phyloP scores from a whole-genome alignment of 2,888 invertebrate species.

The Silvanus unidentatus region DNA sequence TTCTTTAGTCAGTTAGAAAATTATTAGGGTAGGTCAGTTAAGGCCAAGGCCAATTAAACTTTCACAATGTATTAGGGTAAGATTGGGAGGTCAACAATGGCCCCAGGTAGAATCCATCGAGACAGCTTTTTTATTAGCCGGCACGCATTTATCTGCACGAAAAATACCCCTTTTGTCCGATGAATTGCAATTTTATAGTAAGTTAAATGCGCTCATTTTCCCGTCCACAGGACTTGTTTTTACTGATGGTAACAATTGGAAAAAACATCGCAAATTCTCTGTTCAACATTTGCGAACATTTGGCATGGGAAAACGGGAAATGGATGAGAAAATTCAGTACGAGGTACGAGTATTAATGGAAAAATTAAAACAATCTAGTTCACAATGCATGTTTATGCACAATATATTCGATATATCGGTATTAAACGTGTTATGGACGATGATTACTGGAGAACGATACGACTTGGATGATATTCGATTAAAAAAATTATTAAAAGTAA shows the following conservation, averaged over 20 bases:
- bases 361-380: constrained; percentile 39
- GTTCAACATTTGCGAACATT: constrained; percentile 58
- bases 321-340: constrained; percentile 55
- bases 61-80: no score
- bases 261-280: constrained; percentile 60
- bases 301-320: constrained; percentile 57
- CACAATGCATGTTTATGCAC: constrained; percentile 43
- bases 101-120: no score
- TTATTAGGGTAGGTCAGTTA: neutral
- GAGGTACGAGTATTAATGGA: constrained; percentile 53
- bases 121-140: no score
- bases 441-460: constrained; percentile 63
- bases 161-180: no score
- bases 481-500: constrained; percentile 51
- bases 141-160: no score
- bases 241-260: constrained; percentile 62
- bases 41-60: no score
- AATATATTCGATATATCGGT: constrained; percentile 54
- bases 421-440: constrained; percentile 64
- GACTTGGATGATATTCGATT: constrained; percentile 54
- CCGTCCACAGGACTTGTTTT: constrained; percentile 61
- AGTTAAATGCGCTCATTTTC: no score
- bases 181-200: no score
- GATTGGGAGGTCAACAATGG: no score
- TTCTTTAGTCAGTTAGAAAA: neutral